These are phyloP conservation scores for Mercenaria mercenaria DNA, from an alignment of 1,140 invertebrate genomes.

Conservation along the genomic window DNA sequence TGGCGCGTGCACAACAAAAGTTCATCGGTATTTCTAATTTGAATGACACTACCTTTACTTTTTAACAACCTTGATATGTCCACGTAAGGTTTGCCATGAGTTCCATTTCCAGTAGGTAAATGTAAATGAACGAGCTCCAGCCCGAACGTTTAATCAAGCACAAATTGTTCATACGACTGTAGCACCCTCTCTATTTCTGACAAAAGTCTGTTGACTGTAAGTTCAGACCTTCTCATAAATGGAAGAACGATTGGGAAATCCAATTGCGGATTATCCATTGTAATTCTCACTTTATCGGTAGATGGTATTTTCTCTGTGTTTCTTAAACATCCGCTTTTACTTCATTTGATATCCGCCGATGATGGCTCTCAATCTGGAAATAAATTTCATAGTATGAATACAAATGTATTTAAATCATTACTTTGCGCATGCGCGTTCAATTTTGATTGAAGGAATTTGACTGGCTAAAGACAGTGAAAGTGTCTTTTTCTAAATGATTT, in stretches of 20 bases:
- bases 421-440: slow-evolving; percentile 48
- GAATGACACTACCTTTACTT: slow-evolving; percentile 56
- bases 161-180: slow-evolving; percentile 68
- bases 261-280: slow-evolving; percentile 59
- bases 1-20: slow-evolving; percentile 62
- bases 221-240: slow-evolving; percentile 56
- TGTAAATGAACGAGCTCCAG: slow-evolving; percentile 62
- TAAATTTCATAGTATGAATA: slow-evolving; percentile 46
- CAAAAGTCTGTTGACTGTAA: slow-evolving; percentile 47
- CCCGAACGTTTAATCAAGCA: slow-evolving; percentile 59
- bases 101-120: slow-evolving; percentile 38
- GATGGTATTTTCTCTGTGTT: slow-evolving; percentile 49
- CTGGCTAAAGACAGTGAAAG: no score
- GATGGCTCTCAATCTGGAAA: no score
- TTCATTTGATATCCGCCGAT: no score
- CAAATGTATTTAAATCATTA: slow-evolving; percentile 43
- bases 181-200: slow-evolving; percentile 63
- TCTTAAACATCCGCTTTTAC: no score
- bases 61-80: slow-evolving; percentile 47
- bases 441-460: no score
- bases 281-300: slow-evolving; percentile 52
- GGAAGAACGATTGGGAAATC: slow-evolving; percentile 57
- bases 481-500: no score
- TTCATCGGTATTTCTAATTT: slow-evolving; percentile 59
- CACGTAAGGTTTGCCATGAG: slow-evolving; percentile 27